Evolutionary conservation across 2,888 invertebrate genomes (phyloP).

Genomic region (Pharmacophagus antenor): DNA sequence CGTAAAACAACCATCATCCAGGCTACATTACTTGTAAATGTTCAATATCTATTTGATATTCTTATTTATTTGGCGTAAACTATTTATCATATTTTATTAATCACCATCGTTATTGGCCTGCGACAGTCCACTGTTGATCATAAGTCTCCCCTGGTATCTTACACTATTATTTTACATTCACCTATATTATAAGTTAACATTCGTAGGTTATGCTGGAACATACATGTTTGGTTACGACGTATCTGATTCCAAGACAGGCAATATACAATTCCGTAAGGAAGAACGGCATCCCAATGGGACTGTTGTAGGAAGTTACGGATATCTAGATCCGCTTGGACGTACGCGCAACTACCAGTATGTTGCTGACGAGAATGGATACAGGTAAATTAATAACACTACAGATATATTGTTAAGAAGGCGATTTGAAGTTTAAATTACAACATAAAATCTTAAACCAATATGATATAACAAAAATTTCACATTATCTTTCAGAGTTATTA

Average conservation of each 20-base stretch:
- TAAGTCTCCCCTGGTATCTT: no score
- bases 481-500: constrained; percentile 38
- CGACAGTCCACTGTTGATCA: no score
- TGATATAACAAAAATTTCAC: background rate
- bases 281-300: constrained; percentile 86
- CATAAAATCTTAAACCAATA: background rate
- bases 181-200: background rate
- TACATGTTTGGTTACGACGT: constrained; percentile 88
- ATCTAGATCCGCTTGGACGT: constrained; percentile 83
- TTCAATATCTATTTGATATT: no score
- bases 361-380: constrained; percentile 85
- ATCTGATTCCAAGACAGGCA: constrained; percentile 82
- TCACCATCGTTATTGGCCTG: no score
- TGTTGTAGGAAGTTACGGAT: constrained; percentile 86
- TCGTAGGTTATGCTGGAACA: constrained; percentile 75
- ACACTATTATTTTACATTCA: background rate
- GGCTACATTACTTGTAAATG: no score
- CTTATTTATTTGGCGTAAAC: no score
- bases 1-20: no score
- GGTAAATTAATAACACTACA: constrained; percentile 57
- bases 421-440: background rate
- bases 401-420: background rate
- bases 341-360: constrained; percentile 82
- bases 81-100: no score
- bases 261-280: constrained; percentile 86